phyloP scores from a whole-genome alignment of 2,888 invertebrate species.

The Epinotia brunnichana region DNA sequence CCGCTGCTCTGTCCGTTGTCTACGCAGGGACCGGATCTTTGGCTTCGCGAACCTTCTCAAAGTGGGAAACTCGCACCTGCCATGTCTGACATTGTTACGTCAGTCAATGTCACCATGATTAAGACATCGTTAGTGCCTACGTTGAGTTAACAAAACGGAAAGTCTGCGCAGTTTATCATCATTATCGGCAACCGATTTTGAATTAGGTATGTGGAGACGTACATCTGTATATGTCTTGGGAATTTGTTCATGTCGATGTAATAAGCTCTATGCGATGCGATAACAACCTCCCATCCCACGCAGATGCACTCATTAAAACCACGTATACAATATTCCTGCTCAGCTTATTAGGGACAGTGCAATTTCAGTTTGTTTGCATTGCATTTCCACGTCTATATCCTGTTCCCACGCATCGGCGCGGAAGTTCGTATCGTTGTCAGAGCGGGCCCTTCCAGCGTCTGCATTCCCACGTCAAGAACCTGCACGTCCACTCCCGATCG shows the following conservation, averaged over 20 bases:
- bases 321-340: slow-evolving; percentile 16
- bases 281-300: neutral
- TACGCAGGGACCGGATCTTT: slow-evolving; percentile 66
- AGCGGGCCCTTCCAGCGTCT: slow-evolving; percentile 43
- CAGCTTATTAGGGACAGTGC: slow-evolving; percentile 47
- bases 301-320: slow-evolving; percentile 4
- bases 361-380: slow-evolving; percentile 26
- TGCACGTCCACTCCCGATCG: slow-evolving; percentile 47
- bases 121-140: neutral
- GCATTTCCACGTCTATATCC: slow-evolving; percentile 53
- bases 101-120: slow-evolving; percentile 18
- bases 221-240: slow-evolving; percentile 14
- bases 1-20: slow-evolving; percentile 61
- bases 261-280: neutral
- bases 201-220: neutral
- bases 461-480: slow-evolving; percentile 45
- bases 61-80: slow-evolving; percentile 10
- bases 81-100: slow-evolving; percentile 11
- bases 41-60: slow-evolving; percentile 68
- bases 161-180: neutral
- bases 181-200: neutral
- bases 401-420: slow-evolving; percentile 61
- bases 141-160: neutral
- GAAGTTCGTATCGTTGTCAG: slow-evolving; percentile 63
- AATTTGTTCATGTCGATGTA: slow-evolving; percentile 1